Base-by-base conservation (phyloP, 2,797 vertebrate genomes). In the Limosa lapponica region DNA sequence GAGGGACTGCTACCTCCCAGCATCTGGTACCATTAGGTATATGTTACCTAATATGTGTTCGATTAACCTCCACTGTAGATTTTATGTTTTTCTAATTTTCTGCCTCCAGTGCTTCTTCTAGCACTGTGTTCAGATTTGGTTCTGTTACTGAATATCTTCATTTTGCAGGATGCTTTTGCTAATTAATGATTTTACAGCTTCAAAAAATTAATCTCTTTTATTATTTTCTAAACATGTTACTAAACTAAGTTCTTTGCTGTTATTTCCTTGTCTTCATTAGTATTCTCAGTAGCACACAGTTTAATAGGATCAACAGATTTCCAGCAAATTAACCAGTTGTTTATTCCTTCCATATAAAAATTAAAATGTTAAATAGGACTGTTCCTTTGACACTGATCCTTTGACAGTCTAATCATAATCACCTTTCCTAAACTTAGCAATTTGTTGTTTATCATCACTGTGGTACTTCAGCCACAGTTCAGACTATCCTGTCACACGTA, bases 231-330 rank as follows among this genome's bases (percentile, higher is more conserved):
- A 84, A 55, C 36, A 58, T 46, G 54, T 75, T 75, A 72, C 74
- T 82, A 59, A 93, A 74, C 57, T 32, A 49, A 78, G 23, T 87
- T 89, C 37, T n/a, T 73, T 91, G 59, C 32, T 92, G 17, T 90
- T 87, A 41, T 84, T 70, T 70, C 30, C 52, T 66, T 73, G 62
- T 43, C 71, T 82, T 90, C 4, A 0, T 95, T 93, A 75, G 64
- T 49, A 85, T 95, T 93, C 87, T 91, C 34, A 44, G 74, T 66
- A 80, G 39, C n/a, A 87, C 9, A 7, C 27, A 64, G 74, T 59
- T 82, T 93, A 95, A 93, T 79, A 87, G 48, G 78, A 84, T 87
- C 74, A 73, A 78, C 41, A 95, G 65, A 66, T 94, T 95, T 91
- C 55, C 43, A 83, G 55, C 61, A 91, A 91, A 91, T 94, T 82